Conservation (phyloP, 2,888 invertebrate genomes). For the Elgonia sp. region DNA sequence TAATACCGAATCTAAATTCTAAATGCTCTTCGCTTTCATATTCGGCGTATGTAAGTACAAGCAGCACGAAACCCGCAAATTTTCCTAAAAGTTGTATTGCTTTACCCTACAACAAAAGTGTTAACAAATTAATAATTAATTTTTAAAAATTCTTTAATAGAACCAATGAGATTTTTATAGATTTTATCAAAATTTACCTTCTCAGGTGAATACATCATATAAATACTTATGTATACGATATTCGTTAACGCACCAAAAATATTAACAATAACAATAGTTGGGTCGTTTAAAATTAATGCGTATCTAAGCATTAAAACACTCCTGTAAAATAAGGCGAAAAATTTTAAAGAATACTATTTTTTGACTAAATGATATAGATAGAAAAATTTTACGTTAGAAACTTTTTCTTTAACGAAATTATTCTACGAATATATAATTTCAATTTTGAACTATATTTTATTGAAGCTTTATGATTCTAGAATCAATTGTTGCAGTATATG, state of each 20-base stretch:
- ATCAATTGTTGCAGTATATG: background rate
- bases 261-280: constrained; percentile 93
- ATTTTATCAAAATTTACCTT: too few species aligned
- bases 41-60: constrained; percentile 90
- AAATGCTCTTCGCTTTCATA: constrained; percentile 90
- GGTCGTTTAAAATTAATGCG: constrained; percentile 91
- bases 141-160: background rate
- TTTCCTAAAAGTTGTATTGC: constrained; percentile 86
- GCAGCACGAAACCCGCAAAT: constrained; percentile 88
- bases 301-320: constrained; percentile 92
- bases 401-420: too few species aligned
- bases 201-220: constrained; percentile 89
- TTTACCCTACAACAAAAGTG: constrained; percentile 75
- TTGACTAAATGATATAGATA: too few species aligned
- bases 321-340: too few species aligned
- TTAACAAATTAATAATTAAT: constrained; percentile 5
- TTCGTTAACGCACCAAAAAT: constrained; percentile 92
- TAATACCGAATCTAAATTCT: constrained; percentile 91
- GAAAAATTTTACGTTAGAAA: too few species aligned
- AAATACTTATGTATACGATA: constrained; percentile 90
- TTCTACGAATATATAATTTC: too few species aligned
- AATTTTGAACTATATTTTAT: too few species aligned
- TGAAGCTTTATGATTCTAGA: too few species aligned
- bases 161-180: background rate
- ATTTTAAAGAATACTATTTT: too few species aligned